Conservation (phyloP, 2,797 vertebrate species). For the Otolemur crassicaudatus region DNA sequence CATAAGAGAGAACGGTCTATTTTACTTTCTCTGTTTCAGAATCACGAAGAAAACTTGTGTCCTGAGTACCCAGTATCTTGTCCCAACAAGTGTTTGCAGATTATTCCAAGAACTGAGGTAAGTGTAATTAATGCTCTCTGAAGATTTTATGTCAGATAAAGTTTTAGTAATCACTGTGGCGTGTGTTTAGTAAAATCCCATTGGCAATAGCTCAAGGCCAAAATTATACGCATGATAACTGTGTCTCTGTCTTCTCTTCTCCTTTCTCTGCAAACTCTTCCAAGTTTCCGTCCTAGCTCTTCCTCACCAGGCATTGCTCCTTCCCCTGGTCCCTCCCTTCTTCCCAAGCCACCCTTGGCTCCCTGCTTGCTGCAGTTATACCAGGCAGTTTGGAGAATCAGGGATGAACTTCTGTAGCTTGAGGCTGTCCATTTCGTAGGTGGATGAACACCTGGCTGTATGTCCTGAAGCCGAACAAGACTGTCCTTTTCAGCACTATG, state of each 20-base stretch:
- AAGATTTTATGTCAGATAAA: neutral
- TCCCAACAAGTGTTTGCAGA: conserved; percentile 90
- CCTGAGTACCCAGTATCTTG: conserved; percentile 92
- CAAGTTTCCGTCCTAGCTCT: neutral
- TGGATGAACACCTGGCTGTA: conserved; percentile 87
- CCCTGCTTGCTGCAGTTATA: neutral
- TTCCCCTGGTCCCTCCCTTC: neutral
- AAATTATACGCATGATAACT: neutral
- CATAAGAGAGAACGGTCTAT: neutral
- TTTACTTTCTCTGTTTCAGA: conserved; percentile 85
- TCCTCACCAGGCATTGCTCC: neutral
- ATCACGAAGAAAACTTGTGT: conserved; percentile 90
- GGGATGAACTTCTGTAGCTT: conserved; percentile 14
- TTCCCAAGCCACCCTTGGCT: neutral
- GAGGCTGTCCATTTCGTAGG: conserved; percentile 82
- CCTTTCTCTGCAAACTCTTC: neutral
- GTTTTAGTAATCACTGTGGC: neutral
- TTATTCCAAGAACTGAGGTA: conserved; percentile 91
- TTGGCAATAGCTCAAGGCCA: neutral
- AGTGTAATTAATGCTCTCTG: neutral
- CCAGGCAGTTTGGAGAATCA: neutral
- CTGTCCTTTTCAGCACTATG: conserved; percentile 91
- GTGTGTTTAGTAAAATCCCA: neutral
- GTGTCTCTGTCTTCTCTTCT: neutral
- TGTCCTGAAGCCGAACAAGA: conserved; percentile 91